Base-by-base conservation (phyloP, 2,113 vertebrate species). In the Jaculus jaculus region DNA sequence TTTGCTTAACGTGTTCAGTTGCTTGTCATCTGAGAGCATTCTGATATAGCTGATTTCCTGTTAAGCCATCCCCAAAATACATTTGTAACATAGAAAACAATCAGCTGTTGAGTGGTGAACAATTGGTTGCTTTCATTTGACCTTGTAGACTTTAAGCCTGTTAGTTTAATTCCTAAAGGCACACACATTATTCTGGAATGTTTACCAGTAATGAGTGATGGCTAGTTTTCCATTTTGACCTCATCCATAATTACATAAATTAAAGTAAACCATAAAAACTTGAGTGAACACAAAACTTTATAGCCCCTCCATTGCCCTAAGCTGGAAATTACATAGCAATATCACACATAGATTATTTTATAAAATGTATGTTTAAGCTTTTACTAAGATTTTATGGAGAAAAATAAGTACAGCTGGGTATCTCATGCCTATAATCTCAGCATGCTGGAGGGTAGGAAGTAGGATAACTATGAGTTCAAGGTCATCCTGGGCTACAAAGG, bases 221-320 rank as follows among this genome's bases (percentile, higher is more conserved):
- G 68, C 72, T 65, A 60, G 13, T 96, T 98, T 97, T 97, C 87
- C 85, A 90, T 95, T 90, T 78, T 96, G 92, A 96, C 83, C 91
- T 97, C 91, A 97, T 94, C 75, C 89, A 79, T 93, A 96, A 97
- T 96, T 96, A 94, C 42, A 15, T 96, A 92, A 96, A 96, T 97
- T 90, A 89, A 96, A 87, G 84, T 80, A 96, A 94, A 88, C 68
- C 58, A 11, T 96, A 97, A 94, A 26, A 63, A 96, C 84, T 77
- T 90, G 80, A 89, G 20, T 3, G 4, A 61, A 69, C 51, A 96
- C 87, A 97, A 96, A 97, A 93, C 66, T 94, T 95, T 84, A 68
- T 79, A 89, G 73, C 28, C 37, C 28, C 96, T 87, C 30, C 23
- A 83, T 63, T 71, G 65, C 51, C 84, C 26, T 93, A 42, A 93